phyloP scores from a whole-genome alignment of 2,888 invertebrate species.

The Drosophila borborema region DNA sequence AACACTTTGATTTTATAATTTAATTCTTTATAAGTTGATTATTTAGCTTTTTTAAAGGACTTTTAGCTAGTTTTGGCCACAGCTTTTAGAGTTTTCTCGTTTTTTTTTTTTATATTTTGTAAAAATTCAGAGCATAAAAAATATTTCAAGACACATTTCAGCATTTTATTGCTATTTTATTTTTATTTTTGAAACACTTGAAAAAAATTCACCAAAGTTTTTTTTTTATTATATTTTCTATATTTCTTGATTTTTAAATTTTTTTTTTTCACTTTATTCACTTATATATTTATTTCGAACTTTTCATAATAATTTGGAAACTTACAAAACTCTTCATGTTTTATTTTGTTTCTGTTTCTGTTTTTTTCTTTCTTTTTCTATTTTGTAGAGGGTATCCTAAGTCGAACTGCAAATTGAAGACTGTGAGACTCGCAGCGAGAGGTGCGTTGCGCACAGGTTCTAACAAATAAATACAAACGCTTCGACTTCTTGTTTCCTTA shows the following conservation, averaged over 20 bases:
- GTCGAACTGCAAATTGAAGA: constrained; percentile 30
- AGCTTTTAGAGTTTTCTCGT: not conserved
- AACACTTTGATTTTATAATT: not conserved
- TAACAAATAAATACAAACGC: constrained; percentile 82
- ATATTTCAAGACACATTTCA: not conserved
- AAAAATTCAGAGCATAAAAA: not conserved
- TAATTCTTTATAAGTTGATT: not conserved
- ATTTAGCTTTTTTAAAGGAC: not conserved
- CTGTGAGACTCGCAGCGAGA: constrained; percentile 39
- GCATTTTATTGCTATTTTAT: not conserved
- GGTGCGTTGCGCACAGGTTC: constrained; percentile 79
- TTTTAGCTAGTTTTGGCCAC: not conserved
- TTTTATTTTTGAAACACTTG: not conserved
- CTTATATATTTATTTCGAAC: constrained; percentile 7
- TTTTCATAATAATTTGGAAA: constrained; percentile 26
- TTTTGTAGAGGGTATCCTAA: constrained; percentile 34
- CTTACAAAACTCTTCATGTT: constrained; percentile 82
- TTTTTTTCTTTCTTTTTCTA: not conserved
- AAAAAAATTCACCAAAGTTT: constrained; percentile 21
- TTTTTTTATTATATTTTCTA: not conserved
- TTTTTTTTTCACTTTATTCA: constrained; percentile 13
- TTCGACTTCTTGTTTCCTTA: constrained; percentile 83
- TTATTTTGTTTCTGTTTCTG: constrained; percentile 33
- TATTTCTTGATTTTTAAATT: not conserved
- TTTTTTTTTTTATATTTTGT: not conserved